These are phyloP conservation scores for Cordylochernes scorpioides DNA, from an alignment of 2,888 invertebrate genomes.

Conservation along the genomic window DNA sequence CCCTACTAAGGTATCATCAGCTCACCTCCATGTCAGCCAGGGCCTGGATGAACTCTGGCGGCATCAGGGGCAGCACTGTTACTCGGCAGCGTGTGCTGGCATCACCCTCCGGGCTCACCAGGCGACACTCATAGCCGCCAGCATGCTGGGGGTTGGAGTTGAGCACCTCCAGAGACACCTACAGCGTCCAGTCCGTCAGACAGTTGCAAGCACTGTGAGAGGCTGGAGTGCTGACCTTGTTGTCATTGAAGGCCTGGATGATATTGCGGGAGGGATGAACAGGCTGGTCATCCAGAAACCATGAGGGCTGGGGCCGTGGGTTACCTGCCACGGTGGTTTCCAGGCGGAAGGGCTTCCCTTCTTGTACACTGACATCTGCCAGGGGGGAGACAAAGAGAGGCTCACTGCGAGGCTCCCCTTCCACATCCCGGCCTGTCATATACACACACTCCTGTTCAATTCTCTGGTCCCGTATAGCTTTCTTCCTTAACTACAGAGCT, in stretches of 20 bases:
- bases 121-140: slow-evolving; percentile 44
- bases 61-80: slow-evolving; percentile 47
- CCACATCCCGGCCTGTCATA: slow-evolving; percentile 5
- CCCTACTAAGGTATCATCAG: neutral
- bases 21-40: slow-evolving; percentile 36
- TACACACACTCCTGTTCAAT: too few relatives aligned
- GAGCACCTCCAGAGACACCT: slow-evolving; percentile 29
- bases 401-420: slow-evolving; percentile 8
- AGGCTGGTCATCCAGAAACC: slow-evolving; percentile 19
- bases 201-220: neutral
- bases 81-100: slow-evolving; percentile 39
- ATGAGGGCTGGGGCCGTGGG: slow-evolving; percentile 23
- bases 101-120: slow-evolving; percentile 48
- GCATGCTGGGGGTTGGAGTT: slow-evolving; percentile 29
- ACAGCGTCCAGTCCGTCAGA: slow-evolving; percentile 4
- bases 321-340: slow-evolving; percentile 18
- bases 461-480: too few relatives aligned
- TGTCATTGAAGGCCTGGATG: slow-evolving; percentile 6
- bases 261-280: slow-evolving; percentile 5
- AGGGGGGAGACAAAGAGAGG: slow-evolving; percentile 33
- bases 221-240: slow-evolving; percentile 5
- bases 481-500: too few relatives aligned
- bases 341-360: slow-evolving; percentile 17
- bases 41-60: slow-evolving; percentile 52
- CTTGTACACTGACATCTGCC: slow-evolving; percentile 23